phyloP scores from a whole-genome alignment of 2,888 invertebrate species.

The Parnassius orleans region DNA sequence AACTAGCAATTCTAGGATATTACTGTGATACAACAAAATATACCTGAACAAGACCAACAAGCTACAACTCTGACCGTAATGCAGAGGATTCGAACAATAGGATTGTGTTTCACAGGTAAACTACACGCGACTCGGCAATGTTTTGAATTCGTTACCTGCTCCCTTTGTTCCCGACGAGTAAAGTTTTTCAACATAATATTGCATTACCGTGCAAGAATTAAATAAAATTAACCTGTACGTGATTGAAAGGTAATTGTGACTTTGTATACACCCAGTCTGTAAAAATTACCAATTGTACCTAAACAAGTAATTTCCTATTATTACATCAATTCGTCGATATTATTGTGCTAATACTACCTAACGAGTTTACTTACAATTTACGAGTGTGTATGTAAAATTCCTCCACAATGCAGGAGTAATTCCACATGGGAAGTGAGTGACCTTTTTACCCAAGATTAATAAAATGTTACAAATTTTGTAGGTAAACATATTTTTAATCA shows the following conservation, averaged over 20 bases:
- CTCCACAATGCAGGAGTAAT: no score
- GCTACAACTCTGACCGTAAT: slow-evolving; percentile 7
- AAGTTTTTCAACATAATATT: slow-evolving; percentile 34
- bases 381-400: neutral
- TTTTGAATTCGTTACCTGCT: slow-evolving; percentile 48
- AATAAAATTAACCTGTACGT: slow-evolving; percentile 12
- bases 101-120: slow-evolving; percentile 21
- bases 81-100: slow-evolving; percentile 22
- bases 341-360: no score
- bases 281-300: slow-evolving; percentile 2
- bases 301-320: neutral
- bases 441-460: no score
- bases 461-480: no score
- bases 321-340: no score
- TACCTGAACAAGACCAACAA: neutral
- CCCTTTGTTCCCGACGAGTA: slow-evolving; percentile 56
- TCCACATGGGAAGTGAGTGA: no score
- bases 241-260: slow-evolving; percentile 9
- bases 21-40: no score
- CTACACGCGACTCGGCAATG: slow-evolving; percentile 31
- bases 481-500: no score
- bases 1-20: no score
- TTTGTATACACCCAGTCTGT: slow-evolving; percentile 1
- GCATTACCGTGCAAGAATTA: slow-evolving; percentile 15
- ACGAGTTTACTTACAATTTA: neutral